These are phyloP conservation scores for Phania funesta DNA, from an alignment of 2,888 invertebrate genomes.

Conservation along the genomic window DNA sequence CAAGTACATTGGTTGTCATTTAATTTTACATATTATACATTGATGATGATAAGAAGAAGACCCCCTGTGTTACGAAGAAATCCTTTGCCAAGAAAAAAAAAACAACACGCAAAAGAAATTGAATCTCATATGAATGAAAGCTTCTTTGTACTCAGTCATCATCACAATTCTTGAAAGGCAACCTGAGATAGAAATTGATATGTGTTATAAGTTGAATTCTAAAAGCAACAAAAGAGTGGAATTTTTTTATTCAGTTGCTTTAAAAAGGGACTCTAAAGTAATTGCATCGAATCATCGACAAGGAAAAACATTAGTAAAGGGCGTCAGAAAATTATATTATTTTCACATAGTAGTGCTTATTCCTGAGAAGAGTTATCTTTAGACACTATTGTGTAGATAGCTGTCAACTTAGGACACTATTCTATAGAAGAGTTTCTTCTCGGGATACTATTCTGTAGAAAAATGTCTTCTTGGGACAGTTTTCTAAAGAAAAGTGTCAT, in stretches of 20 bases:
- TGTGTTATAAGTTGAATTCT: background rate
- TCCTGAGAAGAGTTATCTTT: too few relatives aligned
- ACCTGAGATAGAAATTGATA: slow-evolving; percentile 26
- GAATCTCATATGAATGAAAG: slow-evolving; percentile 6
- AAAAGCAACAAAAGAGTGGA: background rate
- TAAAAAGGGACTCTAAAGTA: too few relatives aligned
- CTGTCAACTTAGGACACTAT: too few relatives aligned
- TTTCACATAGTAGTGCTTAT: too few relatives aligned
- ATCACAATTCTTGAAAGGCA: slow-evolving; percentile 41
- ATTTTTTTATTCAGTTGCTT: too few relatives aligned
- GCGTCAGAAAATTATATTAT: background rate
- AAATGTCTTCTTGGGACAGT: too few relatives aligned
- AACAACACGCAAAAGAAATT: background rate
- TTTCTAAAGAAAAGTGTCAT: too few relatives aligned
- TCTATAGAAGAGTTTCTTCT: too few relatives aligned
- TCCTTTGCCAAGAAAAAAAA: slow-evolving; percentile 28
- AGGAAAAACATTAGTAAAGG: too few relatives aligned
- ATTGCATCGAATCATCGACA: too few relatives aligned
- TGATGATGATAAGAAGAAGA: slow-evolving; percentile 13
- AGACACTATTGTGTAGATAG: too few relatives aligned
- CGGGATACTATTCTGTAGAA: too few relatives aligned
- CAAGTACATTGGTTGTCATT: slow-evolving; percentile 60
- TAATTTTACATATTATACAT: slow-evolving; percentile 19
- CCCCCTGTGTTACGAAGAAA: slow-evolving; percentile 14
- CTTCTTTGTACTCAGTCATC: slow-evolving; percentile 18